phyloP scores from a whole-genome alignment of 2,888 invertebrate species.

The Nipponacmea schrenckii region DNA sequence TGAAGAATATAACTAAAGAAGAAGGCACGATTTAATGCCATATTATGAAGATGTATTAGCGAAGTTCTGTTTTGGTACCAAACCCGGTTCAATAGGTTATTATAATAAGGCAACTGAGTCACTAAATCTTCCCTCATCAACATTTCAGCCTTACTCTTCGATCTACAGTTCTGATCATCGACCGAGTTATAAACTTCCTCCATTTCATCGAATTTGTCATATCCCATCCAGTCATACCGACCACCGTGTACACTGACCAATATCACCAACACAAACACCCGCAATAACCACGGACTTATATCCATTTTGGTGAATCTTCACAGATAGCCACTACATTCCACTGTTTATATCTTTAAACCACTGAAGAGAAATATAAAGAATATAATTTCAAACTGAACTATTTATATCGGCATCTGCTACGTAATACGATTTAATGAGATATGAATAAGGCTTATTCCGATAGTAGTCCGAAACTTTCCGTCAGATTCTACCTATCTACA shows the following conservation, averaged over 20 bases:
- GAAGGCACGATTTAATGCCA: conserved; percentile 93
- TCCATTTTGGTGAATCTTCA: background rate
- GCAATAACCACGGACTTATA: background rate
- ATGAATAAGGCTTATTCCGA: too few species aligned
- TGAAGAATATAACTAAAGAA: conserved; percentile 71
- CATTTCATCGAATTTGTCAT: conserved; percentile 90
- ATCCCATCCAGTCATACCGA: conserved; percentile 58
- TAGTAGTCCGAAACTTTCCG: too few species aligned
- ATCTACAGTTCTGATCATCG: conserved; percentile 85
- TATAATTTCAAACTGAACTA: too few species aligned
- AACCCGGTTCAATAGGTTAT: conserved; percentile 74
- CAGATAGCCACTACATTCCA: too few species aligned
- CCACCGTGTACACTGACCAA: background rate
- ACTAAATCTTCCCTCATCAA: conserved; percentile 85
- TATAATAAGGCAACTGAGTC: conserved; percentile 75
- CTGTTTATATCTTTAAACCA: too few species aligned
- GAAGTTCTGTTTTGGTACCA: conserved; percentile 87
- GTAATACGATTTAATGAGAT: too few species aligned
- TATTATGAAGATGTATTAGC: conserved; percentile 90
- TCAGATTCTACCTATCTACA: too few species aligned
- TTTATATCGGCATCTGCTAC: too few species aligned
- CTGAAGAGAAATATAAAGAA: too few species aligned
- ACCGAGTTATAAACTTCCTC: conserved; percentile 84
- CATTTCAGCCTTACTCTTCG: conserved; percentile 85
- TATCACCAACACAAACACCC: background rate